Conservation (phyloP, 2,113 vertebrate genomes). For the Origma solitaria region DNA sequence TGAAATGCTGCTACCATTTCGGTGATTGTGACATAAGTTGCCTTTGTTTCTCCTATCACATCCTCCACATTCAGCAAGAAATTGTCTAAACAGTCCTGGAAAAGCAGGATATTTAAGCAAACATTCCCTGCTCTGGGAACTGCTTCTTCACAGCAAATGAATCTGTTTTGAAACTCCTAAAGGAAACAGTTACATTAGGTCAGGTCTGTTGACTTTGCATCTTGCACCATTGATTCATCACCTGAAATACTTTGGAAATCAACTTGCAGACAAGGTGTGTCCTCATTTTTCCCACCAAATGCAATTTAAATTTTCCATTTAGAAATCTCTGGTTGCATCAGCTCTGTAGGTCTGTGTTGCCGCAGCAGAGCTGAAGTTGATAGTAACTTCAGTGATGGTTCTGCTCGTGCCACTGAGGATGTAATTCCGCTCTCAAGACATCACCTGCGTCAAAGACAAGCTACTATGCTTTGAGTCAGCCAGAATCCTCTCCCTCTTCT, state of each 20-base stretch:
- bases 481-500: background rate
- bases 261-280: background rate
- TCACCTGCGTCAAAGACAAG: background rate
- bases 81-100: background rate
- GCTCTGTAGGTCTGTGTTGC: background rate
- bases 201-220: background rate
- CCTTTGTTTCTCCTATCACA: background rate
- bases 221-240: background rate
- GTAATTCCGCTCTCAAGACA: background rate
- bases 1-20: background rate
- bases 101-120: background rate
- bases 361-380: background rate
- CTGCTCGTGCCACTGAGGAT: background rate
- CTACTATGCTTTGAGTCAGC: background rate
- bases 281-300: background rate
- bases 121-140: background rate
- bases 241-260: background rate
- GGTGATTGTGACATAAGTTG: background rate
- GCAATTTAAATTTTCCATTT: background rate
- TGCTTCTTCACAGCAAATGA: background rate
- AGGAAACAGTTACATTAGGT: constrained; percentile 4
- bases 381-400: background rate
- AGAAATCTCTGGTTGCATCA: background rate
- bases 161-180: constrained; percentile 9
- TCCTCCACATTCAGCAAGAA: background rate